Conservation (phyloP, 2,888 invertebrate genomes). For the Eupithecia centaureata region DNA sequence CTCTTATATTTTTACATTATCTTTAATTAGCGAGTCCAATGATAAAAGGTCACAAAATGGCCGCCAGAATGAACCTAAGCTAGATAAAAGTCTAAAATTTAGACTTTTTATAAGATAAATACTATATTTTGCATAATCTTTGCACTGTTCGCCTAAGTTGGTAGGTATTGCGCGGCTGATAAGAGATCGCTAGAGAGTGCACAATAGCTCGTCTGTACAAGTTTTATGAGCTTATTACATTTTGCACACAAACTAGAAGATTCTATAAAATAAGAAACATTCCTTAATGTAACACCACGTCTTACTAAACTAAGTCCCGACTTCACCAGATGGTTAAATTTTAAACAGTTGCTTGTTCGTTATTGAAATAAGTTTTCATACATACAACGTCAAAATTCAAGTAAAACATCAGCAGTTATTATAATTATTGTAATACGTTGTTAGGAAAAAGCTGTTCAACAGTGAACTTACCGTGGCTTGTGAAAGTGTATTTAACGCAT, state of each 20-base stretch:
- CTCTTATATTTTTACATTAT: constrained; percentile 32
- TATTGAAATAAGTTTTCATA: neutral
- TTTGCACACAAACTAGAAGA: neutral
- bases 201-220: neutral
- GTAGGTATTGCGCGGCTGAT: constrained; percentile 29
- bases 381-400: neutral
- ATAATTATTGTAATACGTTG: no score
- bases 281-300: no score
- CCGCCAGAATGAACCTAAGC: constrained; percentile 48
- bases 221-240: neutral
- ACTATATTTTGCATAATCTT: constrained; percentile 44
- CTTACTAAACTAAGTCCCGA: no score
- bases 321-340: no score
- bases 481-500: no score
- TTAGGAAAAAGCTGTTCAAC: no score
- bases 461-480: no score
- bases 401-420: no score
- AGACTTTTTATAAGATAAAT: constrained; percentile 54
- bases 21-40: constrained; percentile 39
- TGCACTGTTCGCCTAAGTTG: constrained; percentile 43
- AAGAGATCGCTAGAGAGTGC: constrained; percentile 10
- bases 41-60: constrained; percentile 49
- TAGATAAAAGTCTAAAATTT: constrained; percentile 62
- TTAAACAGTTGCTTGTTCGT: no score
- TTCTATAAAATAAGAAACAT: neutral